These are phyloP conservation scores for Akabosia matsudoensis DNA, from an alignment of 1,140 invertebrate species.

Conservation along the genomic window DNA sequence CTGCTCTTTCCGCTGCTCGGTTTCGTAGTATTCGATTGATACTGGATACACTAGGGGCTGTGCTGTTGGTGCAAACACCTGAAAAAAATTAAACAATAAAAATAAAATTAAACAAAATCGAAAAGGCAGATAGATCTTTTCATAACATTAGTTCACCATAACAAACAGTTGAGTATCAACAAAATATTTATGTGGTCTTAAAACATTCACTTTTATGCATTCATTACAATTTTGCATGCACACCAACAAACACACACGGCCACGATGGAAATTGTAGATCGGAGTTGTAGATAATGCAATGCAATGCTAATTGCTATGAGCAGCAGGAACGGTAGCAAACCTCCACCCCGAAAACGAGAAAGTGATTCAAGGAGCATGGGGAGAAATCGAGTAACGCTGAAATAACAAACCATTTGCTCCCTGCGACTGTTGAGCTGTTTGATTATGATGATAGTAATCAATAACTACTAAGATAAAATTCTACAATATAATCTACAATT, in stretches of 20 bases:
- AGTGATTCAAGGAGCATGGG: neutral
- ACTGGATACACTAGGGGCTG: slow-evolving; percentile 82
- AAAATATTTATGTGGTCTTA: no score
- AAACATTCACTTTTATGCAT: neutral
- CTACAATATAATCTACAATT: neutral
- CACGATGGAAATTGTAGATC: neutral
- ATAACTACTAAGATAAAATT: neutral
- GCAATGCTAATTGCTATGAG: slow-evolving; percentile 7
- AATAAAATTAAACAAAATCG: no score
- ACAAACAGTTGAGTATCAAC: no score
- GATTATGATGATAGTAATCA: neutral
- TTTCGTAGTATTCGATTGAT: slow-evolving; percentile 89
- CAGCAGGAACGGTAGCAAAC: neutral
- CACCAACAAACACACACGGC: no score
- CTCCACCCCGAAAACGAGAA: neutral
- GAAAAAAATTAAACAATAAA: slow-evolving; percentile 5
- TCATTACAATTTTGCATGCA: neutral
- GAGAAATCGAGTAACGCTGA: no score
- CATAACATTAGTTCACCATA: no score
- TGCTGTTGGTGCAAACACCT: slow-evolving; percentile 85
- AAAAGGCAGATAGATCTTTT: no score
- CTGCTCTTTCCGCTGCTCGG: slow-evolving; percentile 84
- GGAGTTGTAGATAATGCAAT: neutral
- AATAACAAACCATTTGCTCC: no score
- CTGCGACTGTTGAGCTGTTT: neutral